Evolutionary conservation across 2,113 vertebrate species (phyloP).

Genomic region (Tauraco erythrolophus): DNA sequence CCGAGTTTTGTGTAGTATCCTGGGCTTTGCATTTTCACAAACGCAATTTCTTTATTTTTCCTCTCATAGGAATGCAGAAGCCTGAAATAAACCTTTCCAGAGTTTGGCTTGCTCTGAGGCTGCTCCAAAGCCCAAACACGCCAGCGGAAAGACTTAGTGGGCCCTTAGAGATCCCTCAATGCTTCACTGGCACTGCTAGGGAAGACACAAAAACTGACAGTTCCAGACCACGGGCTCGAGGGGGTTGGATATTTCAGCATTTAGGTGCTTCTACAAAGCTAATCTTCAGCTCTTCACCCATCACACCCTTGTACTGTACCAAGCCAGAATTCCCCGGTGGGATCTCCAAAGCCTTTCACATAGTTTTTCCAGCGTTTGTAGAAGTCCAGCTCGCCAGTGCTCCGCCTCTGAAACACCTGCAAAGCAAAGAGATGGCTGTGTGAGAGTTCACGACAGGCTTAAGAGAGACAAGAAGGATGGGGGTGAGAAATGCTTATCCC

Average conservation of each 20-base stretch:
- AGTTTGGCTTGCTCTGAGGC: background rate
- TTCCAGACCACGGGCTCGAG: background rate
- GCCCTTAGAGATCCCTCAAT: background rate
- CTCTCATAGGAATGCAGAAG: background rate
- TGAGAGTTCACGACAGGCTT: background rate
- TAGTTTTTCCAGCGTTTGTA: constrained; percentile 90
- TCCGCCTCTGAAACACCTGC: constrained; percentile 89
- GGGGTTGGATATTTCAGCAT: background rate
- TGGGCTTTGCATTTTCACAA: background rate
- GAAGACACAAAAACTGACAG: background rate
- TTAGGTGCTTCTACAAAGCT: background rate
- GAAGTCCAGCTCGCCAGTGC: constrained; percentile 86
- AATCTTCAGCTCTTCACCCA: background rate
- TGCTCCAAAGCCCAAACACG: background rate
- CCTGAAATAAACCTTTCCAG: background rate
- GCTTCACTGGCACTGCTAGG: background rate
- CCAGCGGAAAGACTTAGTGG: background rate
- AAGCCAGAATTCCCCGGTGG: constrained; percentile 90
- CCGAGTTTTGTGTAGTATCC: background rate
- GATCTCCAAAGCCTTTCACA: constrained; percentile 87
- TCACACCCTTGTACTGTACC: constrained; percentile 69
- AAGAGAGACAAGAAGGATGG: background rate
- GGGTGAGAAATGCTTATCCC: background rate
- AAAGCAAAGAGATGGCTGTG: background rate
- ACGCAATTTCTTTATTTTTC: background rate